Conservation (phyloP, 2,113 vertebrate species). For the Elachura formosa region DNA sequence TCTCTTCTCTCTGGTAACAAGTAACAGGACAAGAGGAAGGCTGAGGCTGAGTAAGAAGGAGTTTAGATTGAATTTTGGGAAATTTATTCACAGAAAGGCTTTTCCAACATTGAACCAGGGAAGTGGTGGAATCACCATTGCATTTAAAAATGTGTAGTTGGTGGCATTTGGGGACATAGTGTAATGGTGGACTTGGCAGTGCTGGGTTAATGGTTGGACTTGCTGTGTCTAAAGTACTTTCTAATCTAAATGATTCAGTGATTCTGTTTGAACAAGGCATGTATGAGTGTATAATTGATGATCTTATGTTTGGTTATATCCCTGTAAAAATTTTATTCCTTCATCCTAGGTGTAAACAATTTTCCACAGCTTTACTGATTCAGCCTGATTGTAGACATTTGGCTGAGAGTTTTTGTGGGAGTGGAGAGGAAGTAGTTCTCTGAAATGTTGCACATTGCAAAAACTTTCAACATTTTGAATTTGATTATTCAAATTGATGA, state of each 20-base stretch:
- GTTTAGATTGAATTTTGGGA: not conserved
- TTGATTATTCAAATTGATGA: no score
- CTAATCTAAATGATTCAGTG: not conserved
- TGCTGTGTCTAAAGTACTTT: not conserved
- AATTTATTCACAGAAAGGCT: not conserved
- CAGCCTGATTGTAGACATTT: not conserved
- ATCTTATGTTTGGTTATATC: not conserved
- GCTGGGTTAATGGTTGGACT: not conserved
- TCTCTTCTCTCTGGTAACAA: not conserved
- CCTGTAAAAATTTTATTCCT: not conserved
- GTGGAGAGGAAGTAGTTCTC: no score
- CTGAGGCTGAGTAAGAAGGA: not conserved
- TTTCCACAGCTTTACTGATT: not conserved
- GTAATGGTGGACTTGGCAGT: not conserved
- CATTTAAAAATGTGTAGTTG: not conserved
- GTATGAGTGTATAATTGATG: not conserved
- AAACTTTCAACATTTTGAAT: no score
- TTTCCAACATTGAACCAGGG: not conserved
- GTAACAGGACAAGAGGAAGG: not conserved
- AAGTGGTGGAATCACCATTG: not conserved
- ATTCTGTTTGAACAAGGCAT: not conserved
- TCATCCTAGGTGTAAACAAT: not conserved
- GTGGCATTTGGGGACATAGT: no score
- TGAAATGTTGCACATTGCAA: not conserved
- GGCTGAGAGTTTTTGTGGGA: not conserved